phyloP scores from a whole-genome alignment of 1,140 invertebrate species.

The Alviniconcha marisindica region DNA sequence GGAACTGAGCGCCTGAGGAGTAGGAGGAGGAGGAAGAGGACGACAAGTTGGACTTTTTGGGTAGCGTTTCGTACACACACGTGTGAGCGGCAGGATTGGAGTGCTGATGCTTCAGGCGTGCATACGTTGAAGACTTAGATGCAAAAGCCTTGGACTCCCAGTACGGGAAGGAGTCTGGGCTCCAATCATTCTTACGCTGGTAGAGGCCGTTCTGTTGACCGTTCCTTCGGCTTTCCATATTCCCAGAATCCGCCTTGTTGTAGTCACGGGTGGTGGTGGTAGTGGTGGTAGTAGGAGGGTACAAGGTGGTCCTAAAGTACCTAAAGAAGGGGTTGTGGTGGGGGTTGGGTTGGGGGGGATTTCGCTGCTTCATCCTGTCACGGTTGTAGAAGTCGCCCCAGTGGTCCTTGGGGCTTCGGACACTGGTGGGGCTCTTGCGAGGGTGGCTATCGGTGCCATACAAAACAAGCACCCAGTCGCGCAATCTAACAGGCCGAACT shows the following conservation, averaged over 20 bases:
- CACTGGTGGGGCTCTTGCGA: constrained; percentile 51
- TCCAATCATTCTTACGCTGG: constrained; percentile 45
- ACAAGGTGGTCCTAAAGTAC: constrained; percentile 15
- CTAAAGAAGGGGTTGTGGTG: constrained; percentile 25
- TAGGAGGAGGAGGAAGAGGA: constrained; percentile 13
- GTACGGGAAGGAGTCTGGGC: constrained; percentile 20
- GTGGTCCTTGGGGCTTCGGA: constrained; percentile 35
- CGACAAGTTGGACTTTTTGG: constrained; percentile 71
- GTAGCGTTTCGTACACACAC: constrained; percentile 72
- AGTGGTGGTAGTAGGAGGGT: constrained; percentile 22
- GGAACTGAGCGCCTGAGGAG: constrained; percentile 61
- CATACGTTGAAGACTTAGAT: no score
- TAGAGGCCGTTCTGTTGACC: constrained; percentile 18
- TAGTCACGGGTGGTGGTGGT: constrained; percentile 34
- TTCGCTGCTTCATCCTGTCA: neutral
- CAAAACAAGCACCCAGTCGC: constrained; percentile 72
- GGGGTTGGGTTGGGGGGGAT: neutral
- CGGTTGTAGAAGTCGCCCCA: neutral
- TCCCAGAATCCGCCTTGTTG: constrained; percentile 24
- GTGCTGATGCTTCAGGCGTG: constrained; percentile 43
- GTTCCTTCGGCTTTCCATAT: neutral
- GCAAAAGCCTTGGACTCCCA: constrained; percentile 41
- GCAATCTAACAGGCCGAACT: constrained; percentile 67
- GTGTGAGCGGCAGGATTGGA: constrained; percentile 56
- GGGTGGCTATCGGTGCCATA: constrained; percentile 72